Percentiles rank a stretch among this genome's conserved stretches.
phyloP scores from a whole-genome alignment of 2,888 invertebrate species.

The Mimas tiliae region DNA sequence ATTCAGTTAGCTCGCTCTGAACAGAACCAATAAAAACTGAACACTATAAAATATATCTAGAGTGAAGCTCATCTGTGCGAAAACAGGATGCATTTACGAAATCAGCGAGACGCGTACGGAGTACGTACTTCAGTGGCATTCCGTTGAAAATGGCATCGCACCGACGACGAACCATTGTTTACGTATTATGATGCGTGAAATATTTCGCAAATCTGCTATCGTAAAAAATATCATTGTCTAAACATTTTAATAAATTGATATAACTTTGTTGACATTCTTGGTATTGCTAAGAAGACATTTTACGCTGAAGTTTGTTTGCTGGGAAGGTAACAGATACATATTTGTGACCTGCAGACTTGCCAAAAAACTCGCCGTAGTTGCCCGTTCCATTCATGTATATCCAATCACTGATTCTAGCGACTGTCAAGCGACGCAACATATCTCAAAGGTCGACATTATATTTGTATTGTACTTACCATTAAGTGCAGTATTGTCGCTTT shows the following conservation, averaged over 20 bases:
- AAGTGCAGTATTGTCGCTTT: no score
- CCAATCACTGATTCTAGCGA: no score
- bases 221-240: constrained; percentile 1
- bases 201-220: constrained; percentile 29
- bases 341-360: no score
- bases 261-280: constrained; percentile 35
- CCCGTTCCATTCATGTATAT: no score
- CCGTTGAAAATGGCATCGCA: constrained; percentile 59
- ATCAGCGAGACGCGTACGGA: constrained; percentile 65
- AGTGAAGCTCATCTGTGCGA: constrained; percentile 54
- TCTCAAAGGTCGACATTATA: no score
- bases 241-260: constrained; percentile 47
- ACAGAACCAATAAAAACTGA: constrained; percentile 61
- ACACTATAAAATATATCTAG: constrained; percentile 53
- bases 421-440: no score
- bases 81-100: constrained; percentile 59
- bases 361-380: no score
- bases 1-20: constrained; percentile 71
- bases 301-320: not conserved
- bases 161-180: constrained; percentile 56
- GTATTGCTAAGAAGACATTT: not conserved
- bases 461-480: no score
- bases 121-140: constrained; percentile 49
- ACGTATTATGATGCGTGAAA: constrained; percentile 66
- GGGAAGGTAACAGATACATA: no score